These are phyloP conservation scores for Epistrophe grossulariae DNA, from an alignment of 2,888 invertebrate genomes.

Conservation along the genomic window DNA sequence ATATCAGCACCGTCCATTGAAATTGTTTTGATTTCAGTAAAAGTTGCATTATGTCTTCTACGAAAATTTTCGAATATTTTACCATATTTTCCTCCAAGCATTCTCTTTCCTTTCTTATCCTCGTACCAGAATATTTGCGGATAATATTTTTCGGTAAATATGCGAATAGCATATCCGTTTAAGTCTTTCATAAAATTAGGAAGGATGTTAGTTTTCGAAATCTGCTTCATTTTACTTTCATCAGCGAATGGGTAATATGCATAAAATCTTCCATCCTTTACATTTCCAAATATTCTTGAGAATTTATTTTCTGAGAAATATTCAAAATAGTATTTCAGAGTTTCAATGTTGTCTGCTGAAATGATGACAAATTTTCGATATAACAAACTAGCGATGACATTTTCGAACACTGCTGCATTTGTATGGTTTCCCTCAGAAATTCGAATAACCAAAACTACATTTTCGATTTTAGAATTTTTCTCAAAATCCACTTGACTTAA, in stretches of 20 bases:
- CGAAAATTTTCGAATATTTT: not conserved
- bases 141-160: not conserved
- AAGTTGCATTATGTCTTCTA: not conserved
- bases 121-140: constrained; percentile 20
- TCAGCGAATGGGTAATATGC: constrained; percentile 18
- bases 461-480: not conserved
- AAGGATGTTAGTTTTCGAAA: not conserved
- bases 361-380: constrained; percentile 45
- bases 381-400: not conserved
- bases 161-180: constrained; percentile 40
- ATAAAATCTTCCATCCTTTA: not conserved
- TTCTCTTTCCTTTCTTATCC: not conserved
- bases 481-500: not conserved
- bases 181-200: constrained; percentile 8
- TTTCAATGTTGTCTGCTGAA: not conserved
- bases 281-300: constrained; percentile 44
- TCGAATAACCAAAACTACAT: constrained; percentile 7
- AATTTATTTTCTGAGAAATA: constrained; percentile 37
- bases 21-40: not conserved
- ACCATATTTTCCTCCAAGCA: not conserved
- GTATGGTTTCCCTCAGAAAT: not conserved
- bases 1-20: no score
- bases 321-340: not conserved
- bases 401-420: not conserved
- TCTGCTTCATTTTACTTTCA: not conserved